Percentiles rank a stretch among this genome's conserved stretches.
phyloP scores from a whole-genome alignment of 2,113 vertebrate species.

The Nipponia nippon region DNA sequence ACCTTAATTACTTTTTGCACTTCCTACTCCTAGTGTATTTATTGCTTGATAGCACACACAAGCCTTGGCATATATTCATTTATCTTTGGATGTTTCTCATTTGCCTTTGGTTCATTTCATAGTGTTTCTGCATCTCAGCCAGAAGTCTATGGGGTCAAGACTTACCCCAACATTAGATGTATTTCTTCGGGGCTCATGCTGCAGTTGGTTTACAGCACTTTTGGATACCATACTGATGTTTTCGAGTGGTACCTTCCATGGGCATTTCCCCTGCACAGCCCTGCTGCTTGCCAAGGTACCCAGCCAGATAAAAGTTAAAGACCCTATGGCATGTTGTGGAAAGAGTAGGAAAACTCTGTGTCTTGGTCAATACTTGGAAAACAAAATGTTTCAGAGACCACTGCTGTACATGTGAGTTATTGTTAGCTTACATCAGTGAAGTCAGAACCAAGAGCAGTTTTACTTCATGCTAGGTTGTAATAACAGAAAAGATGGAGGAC shows the following conservation, averaged over 20 bases:
- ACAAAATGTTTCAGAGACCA: background rate
- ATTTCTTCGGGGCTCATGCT: background rate
- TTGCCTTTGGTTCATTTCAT: slow-evolving; percentile 4
- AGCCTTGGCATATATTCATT: slow-evolving; percentile 9
- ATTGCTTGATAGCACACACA: slow-evolving; percentile 63
- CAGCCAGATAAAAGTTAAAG: background rate
- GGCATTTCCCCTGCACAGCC: background rate
- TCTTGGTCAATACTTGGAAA: background rate
- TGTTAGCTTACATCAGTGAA: background rate
- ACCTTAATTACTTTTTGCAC: slow-evolving; percentile 54
- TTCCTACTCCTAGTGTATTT: slow-evolving; percentile 29
- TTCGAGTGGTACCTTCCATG: background rate
- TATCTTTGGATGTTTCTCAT: slow-evolving; percentile 10
- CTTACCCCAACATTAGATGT: background rate
- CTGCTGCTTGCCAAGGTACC: background rate
- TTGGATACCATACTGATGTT: background rate
- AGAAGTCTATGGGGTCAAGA: background rate
- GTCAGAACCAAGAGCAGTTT: background rate
- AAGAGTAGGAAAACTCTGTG: background rate
- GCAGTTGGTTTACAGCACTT: background rate
- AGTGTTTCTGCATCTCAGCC: background rate
- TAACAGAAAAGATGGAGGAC: background rate
- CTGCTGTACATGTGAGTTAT: background rate
- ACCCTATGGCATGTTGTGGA: background rate
- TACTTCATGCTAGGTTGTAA: background rate